Evolutionary conservation across 1,140 invertebrate genomes (phyloP), one percentile per base, ranked within the genome.

Genomic region (Zaprionus africanus): DNA sequence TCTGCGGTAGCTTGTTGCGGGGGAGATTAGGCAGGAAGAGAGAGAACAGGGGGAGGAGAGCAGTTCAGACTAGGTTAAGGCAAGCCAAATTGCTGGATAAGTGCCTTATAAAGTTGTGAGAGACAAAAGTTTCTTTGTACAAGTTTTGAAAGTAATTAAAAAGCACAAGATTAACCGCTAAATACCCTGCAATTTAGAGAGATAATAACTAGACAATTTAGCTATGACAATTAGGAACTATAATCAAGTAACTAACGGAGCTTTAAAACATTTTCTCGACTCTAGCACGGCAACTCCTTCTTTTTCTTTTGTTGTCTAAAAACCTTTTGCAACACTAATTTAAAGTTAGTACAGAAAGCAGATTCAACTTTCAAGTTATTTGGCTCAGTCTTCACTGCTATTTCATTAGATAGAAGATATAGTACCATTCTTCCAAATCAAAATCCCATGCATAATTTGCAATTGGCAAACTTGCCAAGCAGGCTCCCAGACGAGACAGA

Each of bases 11-110:
- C 65, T 51, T 31, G 34, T 26, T 26, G 56, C 9, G 63, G 24
- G 51, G 24, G 26, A n/a, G 36, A n/a, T 41, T 64, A 15, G 41
- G 36, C 11, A 13, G 53, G 43, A n/a, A 11, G 15, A 36, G 26
- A 28, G 24, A 43, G 22, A 15, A 22, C 6, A 13, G 51, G 31
- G 4, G 31, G n/a, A 13, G 17, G n/a, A 6, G 13, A n/a, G 28
- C 31, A 56, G 4, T 26, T 28, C 24, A 41, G 53, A 5, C 28
- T 17, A 19, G 19, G 36, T 51, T 51, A 51, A 51, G 46, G 34
- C 41, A 34, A 34, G 49, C 57, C 65, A 68, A 74, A 68, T 74
- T 74, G 34, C 57, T 61, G 60, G 71, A 49, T 74, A 74, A 74
- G 65, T 60, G 31, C 58, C 65, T 46, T 49, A 34, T 26, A 68